Evolutionary conservation across 2,888 invertebrate species (phyloP), one percentile per base, ranked within the genome.

Genomic region (Scrobipalpa costella): DNA sequence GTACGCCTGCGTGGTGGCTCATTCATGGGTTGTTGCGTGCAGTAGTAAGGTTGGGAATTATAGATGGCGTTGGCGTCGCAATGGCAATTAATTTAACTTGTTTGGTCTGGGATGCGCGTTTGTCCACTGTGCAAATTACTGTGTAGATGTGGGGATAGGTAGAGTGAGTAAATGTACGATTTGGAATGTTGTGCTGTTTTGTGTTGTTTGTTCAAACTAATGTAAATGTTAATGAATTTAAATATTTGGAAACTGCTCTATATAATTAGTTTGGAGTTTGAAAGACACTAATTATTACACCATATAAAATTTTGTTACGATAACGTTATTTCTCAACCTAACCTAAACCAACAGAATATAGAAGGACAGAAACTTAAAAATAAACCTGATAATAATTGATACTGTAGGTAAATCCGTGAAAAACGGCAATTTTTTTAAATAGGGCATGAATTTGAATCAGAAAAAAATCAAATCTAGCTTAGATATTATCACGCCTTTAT

Each of bases 1-100:
- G 71, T 82, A 81, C 89, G 90, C 90, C 85, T 79, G 90, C 90
- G 90, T 81, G 80, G 67, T 84, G 71, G 69, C 73, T 71, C 86
- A 85, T 90, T 86, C 86, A 86, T 84, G 73, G 71, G 64, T 68
- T 69, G 72, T 64, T 63, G 57, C 57, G 61, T 61, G 33, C 50
- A 40, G 49, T 61, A 61, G 69, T 72, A 77, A 74, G 71, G 73
- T 71, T 66, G 65, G 70, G 65, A 67, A 77, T 75, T 78, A 79
- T 74, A 86, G 86, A 86, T 85, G 86, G 84, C 83, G 79, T 57
- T 78, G 74, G 73, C 58, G 47, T 65, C 61, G 65, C 68, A 60
- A 66, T 36, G 66, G 71, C 71, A 77, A 75, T 76, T 74, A 75
- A 76, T 73, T 72, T 67, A 63, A 64, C 70, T 73, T 72, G 73